Base-by-base conservation (phyloP, 2,797 vertebrate genomes). In the Gymnoscopelus braueri region DNA sequence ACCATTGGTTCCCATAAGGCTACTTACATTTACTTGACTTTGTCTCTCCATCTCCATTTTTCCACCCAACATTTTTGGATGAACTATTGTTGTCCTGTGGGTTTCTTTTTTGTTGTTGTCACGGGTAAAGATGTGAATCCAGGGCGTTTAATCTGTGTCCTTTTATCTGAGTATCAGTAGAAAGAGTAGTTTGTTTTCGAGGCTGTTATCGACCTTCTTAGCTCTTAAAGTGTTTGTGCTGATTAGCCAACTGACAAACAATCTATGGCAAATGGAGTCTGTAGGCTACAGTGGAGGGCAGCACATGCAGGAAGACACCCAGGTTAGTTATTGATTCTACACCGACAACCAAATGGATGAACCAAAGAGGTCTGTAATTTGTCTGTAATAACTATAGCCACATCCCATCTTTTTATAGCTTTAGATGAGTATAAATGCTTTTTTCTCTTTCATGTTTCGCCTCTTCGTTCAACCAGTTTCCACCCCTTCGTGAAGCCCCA, bases 221-320 rank as follows among this genome's bases (percentile, higher is more conserved):
- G 69, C 73, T 76, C 67, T 77, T 63, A 44, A 87, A 86, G 65
- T 66, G 73, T 78, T 67, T 74, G 68, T 75, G 64, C 81, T 78
- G 81, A 82, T 85, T 83, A 79, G 67, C 61, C 58, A 72, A 1
- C 76, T 84, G 78, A 84, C 79, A 75, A 81, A 80, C 67, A 80
- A 69, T 78, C 71, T 15, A 51, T 67, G 67, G 60, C 47, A 71
- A 84, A 74, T 68, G 50, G 72, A 70, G 55, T 78, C 39, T 55
- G 44, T 29, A 23, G 50, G 56, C 7, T 44, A 68, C 32, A 69
- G 52, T 23, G 19, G 19, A 52, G 4, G 56, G 61, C 54, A 67
- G 55, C 63, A 67, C 13, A 47, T 49, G 51, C 29, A 24, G 60
- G 4, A 63, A 61, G 54, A 29, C 69, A 29, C 26, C 47, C 11